Conservation (phyloP, 2,797 vertebrate genomes). For the Triplophysa bombifrons region DNA sequence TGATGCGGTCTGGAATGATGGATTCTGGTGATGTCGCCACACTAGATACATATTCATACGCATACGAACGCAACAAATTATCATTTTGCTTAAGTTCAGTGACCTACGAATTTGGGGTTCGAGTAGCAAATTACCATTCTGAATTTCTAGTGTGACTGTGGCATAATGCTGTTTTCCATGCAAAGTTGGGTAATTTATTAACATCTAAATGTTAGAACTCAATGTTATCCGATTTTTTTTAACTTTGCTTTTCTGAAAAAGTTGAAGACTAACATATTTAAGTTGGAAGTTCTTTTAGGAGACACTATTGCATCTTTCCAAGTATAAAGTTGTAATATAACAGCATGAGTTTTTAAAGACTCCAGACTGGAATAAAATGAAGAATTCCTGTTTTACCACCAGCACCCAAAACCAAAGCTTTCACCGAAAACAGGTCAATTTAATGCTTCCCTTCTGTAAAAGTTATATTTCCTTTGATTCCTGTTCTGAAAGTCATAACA, state of each 20-base stretch:
- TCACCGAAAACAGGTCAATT: constrained; percentile 33
- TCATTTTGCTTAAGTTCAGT: no score
- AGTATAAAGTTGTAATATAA: not conserved
- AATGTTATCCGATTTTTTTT: no score
- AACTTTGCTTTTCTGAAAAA: not conserved
- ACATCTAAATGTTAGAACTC: not conserved
- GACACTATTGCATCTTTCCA: not conserved
- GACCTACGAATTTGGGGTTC: no score
- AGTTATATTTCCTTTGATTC: constrained; percentile 27
- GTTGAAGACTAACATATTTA: not conserved
- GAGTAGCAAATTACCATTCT: no score
- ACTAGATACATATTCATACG: no score
- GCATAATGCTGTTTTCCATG: not conserved
- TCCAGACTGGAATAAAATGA: constrained; percentile 8
- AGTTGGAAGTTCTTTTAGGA: not conserved
- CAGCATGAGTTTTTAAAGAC: not conserved
- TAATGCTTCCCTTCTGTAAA: constrained; percentile 34
- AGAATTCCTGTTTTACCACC: constrained; percentile 28
- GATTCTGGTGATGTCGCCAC: no score
- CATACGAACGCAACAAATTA: no score
- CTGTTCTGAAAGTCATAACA: constrained; percentile 29
- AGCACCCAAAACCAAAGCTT: constrained; percentile 27
- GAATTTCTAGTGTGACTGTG: no score
- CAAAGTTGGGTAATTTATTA: no score
- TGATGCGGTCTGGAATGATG: constrained; percentile 38